Base-by-base conservation (phyloP, 2,888 invertebrate species). In the Sarcophaga subvicina region DNA sequence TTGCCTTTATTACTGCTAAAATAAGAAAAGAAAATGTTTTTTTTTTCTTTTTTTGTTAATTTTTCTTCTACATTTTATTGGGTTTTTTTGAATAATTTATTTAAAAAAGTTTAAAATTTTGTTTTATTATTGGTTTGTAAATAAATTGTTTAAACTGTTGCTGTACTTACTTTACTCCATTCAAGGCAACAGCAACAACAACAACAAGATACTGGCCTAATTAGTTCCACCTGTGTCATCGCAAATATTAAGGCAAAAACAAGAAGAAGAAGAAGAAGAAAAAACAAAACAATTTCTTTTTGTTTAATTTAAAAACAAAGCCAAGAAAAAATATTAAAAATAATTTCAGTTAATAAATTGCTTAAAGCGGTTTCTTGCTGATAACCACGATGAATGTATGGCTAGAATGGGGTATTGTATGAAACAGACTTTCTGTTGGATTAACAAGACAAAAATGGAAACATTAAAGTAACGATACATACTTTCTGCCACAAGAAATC, bases 151-250 rank as follows among this genome's bases (percentile, higher is more conserved):
- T 37, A 6, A 67, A 84, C 27, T 22, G 25, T 54, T 14, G 11
- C 11, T 14, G 14, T 37, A 37, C 37, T 37, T 37, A 37, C 5
- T 37, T 37, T 37, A 37, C 0, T 37, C 6, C 6, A 37, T 1
- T 10, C 37, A 37, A 37, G 37, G 37, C 8, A 37, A 37, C 37
- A 37, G 0, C 37, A 37, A 10, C 3, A 37, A 10, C 10, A 37
- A 37, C 37, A 10, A 67, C 20, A 10, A 64, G n/a, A 71, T 80
- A 69, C 85, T 88, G 89, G 85, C 89, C 89, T 83, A 89, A 89
- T 89, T 89, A 89, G 88, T 84, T 88, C 87, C 89, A 89, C 88
- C 89, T 89, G 89, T 89, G 89, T 89, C 89, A 89, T 87, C 88
- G 85, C 87, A 88, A 89, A 87, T 86, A 88, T 45, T 54, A 54